Evolutionary conservation across 1,140 invertebrate genomes (phyloP), one percentile per base, ranked within the genome.

Genomic region (Choristoneura fumiferana): DNA sequence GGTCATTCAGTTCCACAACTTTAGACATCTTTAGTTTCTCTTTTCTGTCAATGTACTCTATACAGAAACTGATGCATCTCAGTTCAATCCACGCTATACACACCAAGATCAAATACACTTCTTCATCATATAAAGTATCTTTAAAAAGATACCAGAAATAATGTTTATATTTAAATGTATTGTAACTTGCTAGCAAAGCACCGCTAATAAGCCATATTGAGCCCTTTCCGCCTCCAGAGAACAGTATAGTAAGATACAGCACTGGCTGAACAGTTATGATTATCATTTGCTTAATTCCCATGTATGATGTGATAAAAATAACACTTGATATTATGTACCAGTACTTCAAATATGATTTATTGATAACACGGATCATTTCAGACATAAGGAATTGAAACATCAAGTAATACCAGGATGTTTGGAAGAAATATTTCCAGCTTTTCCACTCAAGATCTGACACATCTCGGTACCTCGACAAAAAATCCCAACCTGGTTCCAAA

Each of bases 381-480:
- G 87, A 82, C 58, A 81, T 67, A 34, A 73, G 39, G 60, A 84
- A 85, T 53, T 89, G 82, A 29, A 85, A 36, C 35, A 84, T 58
- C 36, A 89, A 60, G 63, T 80, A 86, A 63, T 63, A 65, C 71
- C 76, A 82, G 8, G 83, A 79, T 15, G 56, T 76, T 34, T 81
- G 60, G 57, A 84, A 65, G 62, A 81, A 85, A 67, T 70, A 81
- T 76, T 89, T 90, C 86, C 84, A 90, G 52, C 76, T 78, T 38
- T 58, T 85, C 89, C 89, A 90, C 73, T 90, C 89, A 63, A 84
- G 71, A 77, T 90, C 89, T 56, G 89, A 88, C 4, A 78, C 71
- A 78, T 90, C 89, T 78, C 75, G 86, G 10, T 63, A 59, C 68
- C 84, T 80, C 29, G 61, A 63, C 37, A 84, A 56, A 39, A 84